Conservation (phyloP, 2,888 invertebrate species). For the Melikaiella ostensackeni region DNA sequence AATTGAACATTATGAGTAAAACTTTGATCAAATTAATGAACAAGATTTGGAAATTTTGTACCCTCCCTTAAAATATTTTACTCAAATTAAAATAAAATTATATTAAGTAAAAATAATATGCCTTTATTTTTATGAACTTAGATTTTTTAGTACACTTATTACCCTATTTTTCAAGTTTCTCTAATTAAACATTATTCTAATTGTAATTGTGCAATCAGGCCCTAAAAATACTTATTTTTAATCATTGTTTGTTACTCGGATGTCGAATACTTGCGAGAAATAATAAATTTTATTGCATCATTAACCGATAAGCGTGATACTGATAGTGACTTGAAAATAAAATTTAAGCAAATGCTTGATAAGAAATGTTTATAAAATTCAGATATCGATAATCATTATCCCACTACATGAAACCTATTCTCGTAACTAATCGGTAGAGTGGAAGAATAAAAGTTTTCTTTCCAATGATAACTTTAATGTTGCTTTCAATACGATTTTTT, state of each 20-base stretch:
- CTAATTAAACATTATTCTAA: not conserved
- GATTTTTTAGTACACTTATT: not conserved
- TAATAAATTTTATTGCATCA: slow-evolving; percentile 4
- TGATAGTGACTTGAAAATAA: not conserved
- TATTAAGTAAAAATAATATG: too few relatives aligned
- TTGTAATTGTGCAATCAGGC: not conserved
- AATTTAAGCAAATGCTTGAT: not conserved
- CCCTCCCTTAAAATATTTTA: too few relatives aligned
- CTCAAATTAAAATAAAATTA: too few relatives aligned
- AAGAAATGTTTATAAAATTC: not conserved
- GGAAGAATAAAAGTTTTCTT: not conserved
- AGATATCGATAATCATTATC: not conserved
- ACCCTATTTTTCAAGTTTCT: not conserved
- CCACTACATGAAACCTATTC: not conserved
- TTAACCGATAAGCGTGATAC: not conserved
- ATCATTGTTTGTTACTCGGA: not conserved
- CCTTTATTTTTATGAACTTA: not conserved
- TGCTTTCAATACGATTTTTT: too few relatives aligned
- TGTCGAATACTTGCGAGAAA: not conserved
- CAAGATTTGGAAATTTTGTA: too few relatives aligned
- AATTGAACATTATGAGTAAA: too few relatives aligned
- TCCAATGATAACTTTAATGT: not conserved
- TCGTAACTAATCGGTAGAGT: not conserved
- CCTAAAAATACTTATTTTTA: not conserved
- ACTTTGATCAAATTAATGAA: too few relatives aligned